Conservation (phyloP, 2,797 vertebrate genomes). For the Masticophis lateralis region DNA sequence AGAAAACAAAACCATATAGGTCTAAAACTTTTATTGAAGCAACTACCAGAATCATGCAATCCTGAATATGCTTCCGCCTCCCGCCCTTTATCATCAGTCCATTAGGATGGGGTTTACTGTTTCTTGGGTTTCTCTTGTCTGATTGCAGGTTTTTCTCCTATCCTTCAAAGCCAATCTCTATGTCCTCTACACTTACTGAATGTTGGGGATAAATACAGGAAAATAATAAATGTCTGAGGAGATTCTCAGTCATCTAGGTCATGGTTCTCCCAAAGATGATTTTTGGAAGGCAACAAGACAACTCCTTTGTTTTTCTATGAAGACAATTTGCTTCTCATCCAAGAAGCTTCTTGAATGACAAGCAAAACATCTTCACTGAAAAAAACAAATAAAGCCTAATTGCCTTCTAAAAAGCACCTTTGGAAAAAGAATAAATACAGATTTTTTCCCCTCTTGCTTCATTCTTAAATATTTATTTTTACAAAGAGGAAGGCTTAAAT, state of each 20-base stretch:
- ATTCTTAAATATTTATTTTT: background rate
- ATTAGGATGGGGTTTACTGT: background rate
- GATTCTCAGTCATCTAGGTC: background rate
- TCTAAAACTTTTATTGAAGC: background rate
- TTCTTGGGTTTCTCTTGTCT: background rate
- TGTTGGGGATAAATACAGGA: background rate
- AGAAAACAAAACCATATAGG: background rate
- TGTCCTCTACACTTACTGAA: background rate
- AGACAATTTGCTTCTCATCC: background rate
- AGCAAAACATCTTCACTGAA: background rate
- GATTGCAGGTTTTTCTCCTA: background rate
- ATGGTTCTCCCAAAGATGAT: background rate
- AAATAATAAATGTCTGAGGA: background rate
- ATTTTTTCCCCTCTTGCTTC: background rate
- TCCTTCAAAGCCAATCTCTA: background rate
- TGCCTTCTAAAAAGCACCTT: background rate
- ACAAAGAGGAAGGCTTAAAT: background rate
- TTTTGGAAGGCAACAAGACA: background rate
- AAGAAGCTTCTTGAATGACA: background rate
- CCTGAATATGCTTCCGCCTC: background rate
- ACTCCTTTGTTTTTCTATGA: background rate
- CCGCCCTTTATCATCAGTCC: background rate
- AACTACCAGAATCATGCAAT: background rate
- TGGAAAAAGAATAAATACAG: background rate
- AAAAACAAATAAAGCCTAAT: background rate